Conservation (phyloP, 1,140 invertebrate species). For the Portunus trituberculatus region DNA sequence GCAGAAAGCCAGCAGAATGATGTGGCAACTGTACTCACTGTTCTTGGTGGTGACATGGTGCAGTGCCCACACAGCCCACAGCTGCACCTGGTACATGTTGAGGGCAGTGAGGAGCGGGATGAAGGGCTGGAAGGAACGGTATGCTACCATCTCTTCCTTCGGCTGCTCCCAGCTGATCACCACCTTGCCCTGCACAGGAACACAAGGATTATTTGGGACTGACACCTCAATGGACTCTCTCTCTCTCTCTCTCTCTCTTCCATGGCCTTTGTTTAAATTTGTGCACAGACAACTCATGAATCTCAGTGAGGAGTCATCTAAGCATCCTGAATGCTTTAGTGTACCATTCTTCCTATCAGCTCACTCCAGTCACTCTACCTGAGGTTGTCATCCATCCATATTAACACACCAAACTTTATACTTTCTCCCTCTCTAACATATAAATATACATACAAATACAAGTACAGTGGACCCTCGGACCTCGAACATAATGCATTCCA, state of each 20-base stretch:
- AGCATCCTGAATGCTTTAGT: too few relatives aligned
- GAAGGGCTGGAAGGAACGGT: conserved; percentile 90
- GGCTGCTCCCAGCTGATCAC: conserved; percentile 87
- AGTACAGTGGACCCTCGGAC: too few relatives aligned
- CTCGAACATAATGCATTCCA: too few relatives aligned
- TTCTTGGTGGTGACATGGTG: conserved; percentile 91
- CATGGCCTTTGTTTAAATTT: conserved; percentile 78
- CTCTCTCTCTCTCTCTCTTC: conserved; percentile 82
- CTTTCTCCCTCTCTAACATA: too few relatives aligned
- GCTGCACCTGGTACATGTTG: conserved; percentile 84
- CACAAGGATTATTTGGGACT: background rate
- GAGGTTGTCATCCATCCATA: too few relatives aligned
- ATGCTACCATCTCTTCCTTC: conserved; percentile 91
- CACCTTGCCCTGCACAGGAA: conserved; percentile 81
- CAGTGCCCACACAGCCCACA: conserved; percentile 92
- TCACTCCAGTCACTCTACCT: too few relatives aligned
- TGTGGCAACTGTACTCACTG: conserved; percentile 82
- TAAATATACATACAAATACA: background rate
- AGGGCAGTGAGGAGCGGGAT: conserved; percentile 85
- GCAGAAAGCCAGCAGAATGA: background rate
- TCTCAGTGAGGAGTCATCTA: too few relatives aligned
- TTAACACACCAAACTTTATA: too few relatives aligned
- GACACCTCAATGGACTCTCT: too few relatives aligned
- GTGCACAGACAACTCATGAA: too few relatives aligned
- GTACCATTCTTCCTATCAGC: too few relatives aligned